Conservation (phyloP, 2,888 invertebrate genomes). For the Oscheius sp. region DNA sequence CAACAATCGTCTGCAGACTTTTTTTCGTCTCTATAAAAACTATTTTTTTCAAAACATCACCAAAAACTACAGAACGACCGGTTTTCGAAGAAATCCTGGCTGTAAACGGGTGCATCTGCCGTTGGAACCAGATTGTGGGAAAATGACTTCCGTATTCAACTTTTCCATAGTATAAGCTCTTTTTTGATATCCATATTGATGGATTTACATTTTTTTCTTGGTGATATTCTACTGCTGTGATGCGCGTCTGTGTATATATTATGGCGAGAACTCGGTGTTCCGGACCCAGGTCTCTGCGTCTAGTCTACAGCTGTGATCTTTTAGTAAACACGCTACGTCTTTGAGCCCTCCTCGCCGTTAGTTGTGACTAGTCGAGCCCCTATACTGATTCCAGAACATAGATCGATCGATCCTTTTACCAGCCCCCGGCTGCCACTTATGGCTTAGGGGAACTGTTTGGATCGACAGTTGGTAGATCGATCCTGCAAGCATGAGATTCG, state of each 20-base stretch:
- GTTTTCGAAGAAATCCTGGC: no score
- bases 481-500: background rate
- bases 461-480: background rate
- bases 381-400: conserved; percentile 12
- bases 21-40: no score
- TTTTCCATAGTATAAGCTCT: no score
- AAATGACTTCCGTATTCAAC: no score
- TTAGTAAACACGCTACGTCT: background rate
- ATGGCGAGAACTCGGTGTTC: conserved; percentile 10
- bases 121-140: no score
- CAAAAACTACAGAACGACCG: no score
- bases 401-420: conserved; percentile 16
- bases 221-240: background rate
- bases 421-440: conserved; percentile 3
- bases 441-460: background rate
- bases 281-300: conserved; percentile 2
- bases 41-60: no score
- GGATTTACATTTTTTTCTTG: background rate
- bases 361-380: background rate
- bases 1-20: no score
- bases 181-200: background rate
- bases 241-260: background rate
- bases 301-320: background rate
- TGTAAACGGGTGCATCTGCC: no score
- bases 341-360: conserved; percentile 1